phyloP scores from a whole-genome alignment of 2,888 invertebrate genomes.

The Lasioglossum leucozonium region DNA sequence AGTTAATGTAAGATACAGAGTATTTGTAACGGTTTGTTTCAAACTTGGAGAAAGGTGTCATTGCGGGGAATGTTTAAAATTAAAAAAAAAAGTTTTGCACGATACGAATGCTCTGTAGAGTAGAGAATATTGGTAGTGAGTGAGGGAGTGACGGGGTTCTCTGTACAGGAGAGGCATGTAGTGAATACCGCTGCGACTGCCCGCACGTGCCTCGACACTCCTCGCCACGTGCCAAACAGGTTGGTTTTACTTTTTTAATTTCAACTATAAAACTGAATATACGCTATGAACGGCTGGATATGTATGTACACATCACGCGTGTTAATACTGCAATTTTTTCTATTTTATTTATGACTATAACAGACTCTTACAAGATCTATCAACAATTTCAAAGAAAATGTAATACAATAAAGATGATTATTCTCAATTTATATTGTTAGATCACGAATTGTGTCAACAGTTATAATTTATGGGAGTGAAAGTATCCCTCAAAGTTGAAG shows the following conservation, averaged over 20 bases:
- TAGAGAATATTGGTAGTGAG: conserved; percentile 78
- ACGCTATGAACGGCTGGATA: conserved; percentile 11
- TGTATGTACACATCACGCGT: conserved; percentile 45
- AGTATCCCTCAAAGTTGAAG: background rate
- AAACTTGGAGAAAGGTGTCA: background rate
- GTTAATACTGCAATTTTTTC: background rate
- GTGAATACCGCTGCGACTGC: conserved; percentile 81
- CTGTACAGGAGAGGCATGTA: conserved; percentile 84
- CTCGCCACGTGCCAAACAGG: conserved; percentile 83
- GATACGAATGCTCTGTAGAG: conserved; percentile 61
- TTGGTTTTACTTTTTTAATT: conserved; percentile 78
- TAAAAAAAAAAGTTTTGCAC: background rate
- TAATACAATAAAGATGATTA: background rate
- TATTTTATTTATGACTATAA: conserved; percentile 6
- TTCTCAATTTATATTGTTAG: background rate
- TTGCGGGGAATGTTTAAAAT: background rate
- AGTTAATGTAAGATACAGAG: conserved; percentile 47
- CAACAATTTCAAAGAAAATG: background rate
- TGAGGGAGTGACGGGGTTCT: conserved; percentile 84
- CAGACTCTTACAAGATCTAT: background rate
- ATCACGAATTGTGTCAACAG: background rate
- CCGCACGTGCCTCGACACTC: conserved; percentile 83
- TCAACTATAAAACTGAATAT: conserved; percentile 33
- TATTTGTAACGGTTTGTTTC: conserved; percentile 46
- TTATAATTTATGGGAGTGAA: background rate